Conservation (phyloP, 1,140 invertebrate species). For the Drosophila yakuba region DNA sequence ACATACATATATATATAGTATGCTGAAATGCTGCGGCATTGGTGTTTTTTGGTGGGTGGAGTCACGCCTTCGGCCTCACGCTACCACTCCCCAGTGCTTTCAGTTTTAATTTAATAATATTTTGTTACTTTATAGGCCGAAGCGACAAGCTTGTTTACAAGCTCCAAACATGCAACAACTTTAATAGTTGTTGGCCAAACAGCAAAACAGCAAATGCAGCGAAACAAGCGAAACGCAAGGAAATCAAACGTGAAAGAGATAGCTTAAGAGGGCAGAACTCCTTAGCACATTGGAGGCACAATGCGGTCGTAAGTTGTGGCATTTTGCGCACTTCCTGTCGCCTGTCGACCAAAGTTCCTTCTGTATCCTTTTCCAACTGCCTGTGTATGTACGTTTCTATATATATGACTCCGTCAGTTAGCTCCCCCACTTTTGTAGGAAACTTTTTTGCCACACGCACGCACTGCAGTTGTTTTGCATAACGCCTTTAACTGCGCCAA, state of each 20-base stretch:
- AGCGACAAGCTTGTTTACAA: constrained; percentile 82
- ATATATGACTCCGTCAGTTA: constrained; percentile 7
- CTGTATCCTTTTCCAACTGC: constrained; percentile 22
- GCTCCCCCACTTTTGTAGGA: constrained; percentile 39
- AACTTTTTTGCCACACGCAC: constrained; percentile 69
- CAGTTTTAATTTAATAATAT: constrained; percentile 82
- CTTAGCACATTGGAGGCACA: constrained; percentile 37
- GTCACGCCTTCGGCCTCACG: constrained; percentile 30
- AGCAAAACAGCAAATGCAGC: neutral
- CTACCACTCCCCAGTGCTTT: neutral
- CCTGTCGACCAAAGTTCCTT: constrained; percentile 68
- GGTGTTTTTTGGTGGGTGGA: constrained; percentile 39
- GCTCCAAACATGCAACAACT: constrained; percentile 78
- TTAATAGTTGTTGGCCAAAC: constrained; percentile 64
- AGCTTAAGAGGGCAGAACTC: constrained; percentile 16
- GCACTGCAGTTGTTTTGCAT: constrained; percentile 80
- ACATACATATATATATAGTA: neutral
- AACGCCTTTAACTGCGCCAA: constrained; percentile 38
- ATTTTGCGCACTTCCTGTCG: constrained; percentile 83
- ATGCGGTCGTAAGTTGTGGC: constrained; percentile 71
- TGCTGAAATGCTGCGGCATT: constrained; percentile 8
- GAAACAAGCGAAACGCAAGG: neutral
- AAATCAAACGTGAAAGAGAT: constrained; percentile 40
- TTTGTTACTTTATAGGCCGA: constrained; percentile 73
- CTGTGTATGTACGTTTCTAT: neutral